Conservation (phyloP, 2,797 vertebrate species). For the Rhabdomys pumilio region DNA sequence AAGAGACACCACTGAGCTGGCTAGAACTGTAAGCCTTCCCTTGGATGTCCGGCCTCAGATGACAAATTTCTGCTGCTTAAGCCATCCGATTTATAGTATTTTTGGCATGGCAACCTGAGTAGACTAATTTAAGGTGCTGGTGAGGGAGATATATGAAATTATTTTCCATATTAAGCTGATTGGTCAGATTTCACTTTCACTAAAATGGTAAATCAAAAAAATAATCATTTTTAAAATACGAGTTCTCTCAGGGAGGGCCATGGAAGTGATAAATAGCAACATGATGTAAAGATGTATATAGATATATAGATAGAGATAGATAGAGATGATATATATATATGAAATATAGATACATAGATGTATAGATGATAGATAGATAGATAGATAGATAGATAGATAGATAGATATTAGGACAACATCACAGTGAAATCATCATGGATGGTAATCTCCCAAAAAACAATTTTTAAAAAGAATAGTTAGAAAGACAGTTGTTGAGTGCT, state of each 20-base stretch:
- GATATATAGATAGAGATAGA: no score
- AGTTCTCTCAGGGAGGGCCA: background rate
- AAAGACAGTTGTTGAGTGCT: background rate
- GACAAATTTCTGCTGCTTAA: slow-evolving; percentile 12
- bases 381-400: no score
- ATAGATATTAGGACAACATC: background rate
- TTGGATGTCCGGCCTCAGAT: background rate
- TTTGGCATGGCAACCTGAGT: background rate
- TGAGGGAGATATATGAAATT: background rate
- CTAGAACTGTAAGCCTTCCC: background rate
- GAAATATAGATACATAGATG: no score
- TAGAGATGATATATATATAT: no score
- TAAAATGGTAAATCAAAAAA: background rate
- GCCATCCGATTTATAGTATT: background rate
- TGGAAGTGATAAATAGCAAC: background rate
- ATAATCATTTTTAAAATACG: background rate
- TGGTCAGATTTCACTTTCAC: background rate
- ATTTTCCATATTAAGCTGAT: background rate
- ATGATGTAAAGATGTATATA: background rate
- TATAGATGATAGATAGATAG: no score
- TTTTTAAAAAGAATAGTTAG: background rate
- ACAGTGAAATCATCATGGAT: background rate
- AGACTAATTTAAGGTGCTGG: background rate
- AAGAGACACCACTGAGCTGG: background rate
- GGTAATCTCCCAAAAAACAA: background rate